A percentile compares a stretch with the other conserved stretches of the same genome.
phyloP scores from a whole-genome alignment of 2,797 vertebrate genomes.

The Pseudochaenichthys georgianus region DNA sequence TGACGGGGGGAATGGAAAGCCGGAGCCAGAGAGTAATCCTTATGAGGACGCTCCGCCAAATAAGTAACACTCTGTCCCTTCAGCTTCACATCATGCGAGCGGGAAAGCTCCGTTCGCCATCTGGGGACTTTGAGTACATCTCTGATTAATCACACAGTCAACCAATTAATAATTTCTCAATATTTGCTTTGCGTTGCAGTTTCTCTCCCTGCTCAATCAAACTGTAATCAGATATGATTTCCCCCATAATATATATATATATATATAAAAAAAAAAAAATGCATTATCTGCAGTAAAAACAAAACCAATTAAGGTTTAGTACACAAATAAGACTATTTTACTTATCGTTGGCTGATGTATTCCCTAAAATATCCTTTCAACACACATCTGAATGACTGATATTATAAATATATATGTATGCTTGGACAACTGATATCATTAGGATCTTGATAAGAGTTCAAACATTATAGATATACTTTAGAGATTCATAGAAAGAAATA shows the following conservation, averaged over 20 bases:
- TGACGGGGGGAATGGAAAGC: constrained; percentile 63
- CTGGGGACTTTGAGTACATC: constrained; percentile 22
- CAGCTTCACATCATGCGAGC: constrained; percentile 24
- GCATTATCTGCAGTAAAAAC: constrained; percentile 12
- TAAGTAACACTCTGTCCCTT: constrained; percentile 52
- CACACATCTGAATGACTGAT: neutral
- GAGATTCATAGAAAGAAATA: neutral
- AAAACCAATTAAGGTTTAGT: neutral
- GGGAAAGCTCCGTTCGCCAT: constrained; percentile 28
- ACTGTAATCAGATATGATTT: neutral
- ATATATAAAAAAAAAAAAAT: neutral
- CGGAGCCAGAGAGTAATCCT: constrained; percentile 32
- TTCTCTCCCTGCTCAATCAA: constrained; percentile 10
- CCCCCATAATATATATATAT: neutral
- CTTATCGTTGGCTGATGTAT: neutral
- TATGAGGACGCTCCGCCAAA: constrained; percentile 33
- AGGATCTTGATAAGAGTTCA: neutral
- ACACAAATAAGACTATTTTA: neutral
- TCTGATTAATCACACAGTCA: constrained; percentile 32
- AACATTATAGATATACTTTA: neutral
- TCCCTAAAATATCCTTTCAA: neutral
- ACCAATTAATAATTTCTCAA: constrained; percentile 32
- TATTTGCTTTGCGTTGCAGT: constrained; percentile 31
- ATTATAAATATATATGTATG: neutral
- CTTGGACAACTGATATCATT: neutral